Evolutionary conservation across 1,140 invertebrate genomes (phyloP), one percentile per base, ranked within the genome.

Genomic region (Diuraphis noxia): DNA sequence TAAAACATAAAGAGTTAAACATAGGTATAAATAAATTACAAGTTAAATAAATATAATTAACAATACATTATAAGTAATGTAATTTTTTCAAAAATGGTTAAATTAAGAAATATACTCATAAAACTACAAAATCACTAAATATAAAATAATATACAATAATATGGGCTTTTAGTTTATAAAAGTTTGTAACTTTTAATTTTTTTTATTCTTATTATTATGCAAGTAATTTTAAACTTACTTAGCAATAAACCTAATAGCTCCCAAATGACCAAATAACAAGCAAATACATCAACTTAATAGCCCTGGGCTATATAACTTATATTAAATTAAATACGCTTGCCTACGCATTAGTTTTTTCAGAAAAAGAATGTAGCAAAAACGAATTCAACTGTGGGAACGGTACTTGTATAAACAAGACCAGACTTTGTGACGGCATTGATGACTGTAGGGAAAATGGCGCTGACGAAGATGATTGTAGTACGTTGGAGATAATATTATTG

Each of bases 401-500:
- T 38, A 86, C 94, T 40, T 96, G 95, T 92, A 95, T 96, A 94
- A 94, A 93, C 23, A 43, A 36, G 1, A 81, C 72, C 38, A 91
- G n/a, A 91, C 41, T 94, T 25, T 96, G 95, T 93, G 95, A 96
- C 93, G 94, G 94, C 7, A 93, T 94, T 46, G 84, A 93, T 40
- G 95, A 95, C 92, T 95, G 95, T 92, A 92, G 92, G 10, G 95
- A 95, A 4, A 72, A 72, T 92, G 92, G 93, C 13, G 94, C 93
- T 3, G 95, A 95, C 90, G 95, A 95, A 92, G 34, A 36, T 1
- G 84, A 92, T 43, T 92, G 92, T 38, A 79, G 89, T 81, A 49
- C 1, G 56, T 89, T 23, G 8, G 0, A 34, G 1, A 25, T 85
- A 34, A 9, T 43, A 82, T 23, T 43, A 82, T 23, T 30, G 23